Evolutionary conservation across 2,113 vertebrate genomes (phyloP), one percentile per base, ranked within the genome.

Genomic region (Axis porcinus): DNA sequence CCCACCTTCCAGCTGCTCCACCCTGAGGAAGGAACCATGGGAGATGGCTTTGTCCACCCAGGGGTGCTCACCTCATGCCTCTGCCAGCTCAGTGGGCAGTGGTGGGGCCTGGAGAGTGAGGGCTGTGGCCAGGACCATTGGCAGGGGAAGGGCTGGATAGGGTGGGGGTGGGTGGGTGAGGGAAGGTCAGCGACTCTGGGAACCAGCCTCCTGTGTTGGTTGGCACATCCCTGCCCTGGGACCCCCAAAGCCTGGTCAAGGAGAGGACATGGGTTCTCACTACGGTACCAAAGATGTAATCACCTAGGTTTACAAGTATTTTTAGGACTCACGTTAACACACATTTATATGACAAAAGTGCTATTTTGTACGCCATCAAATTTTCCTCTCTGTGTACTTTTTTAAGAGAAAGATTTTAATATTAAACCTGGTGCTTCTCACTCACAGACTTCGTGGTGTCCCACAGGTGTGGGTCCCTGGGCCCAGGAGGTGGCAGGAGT

Each of bases 251-350:
- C 36, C 43, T 40, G 64, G 30, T 19, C 14, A 30, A 67, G 60
- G 21, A 55, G 50, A 25, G 10, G 10, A 96, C 90, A 89, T 74
- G 93, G 85, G 43, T 70, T 94, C 54, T 93, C 91, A 98, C 91
- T 97, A 98, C 94, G 98, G 99, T 99, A 99, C 99, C 99, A 99
- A 99, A 99, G 98, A 99, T 97, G 96, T 98, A 97, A 96, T 98
- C 98, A 97, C 97, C 94, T 99, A 98, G 98, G 98, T 99, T 99
- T 99, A 99, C 98, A 98, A 97, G 91, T 97, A 98, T 98, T 97
- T 98, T 97, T 99, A 99, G 98, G 94, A 97, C 97, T 99, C 98
- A 97, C 98, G 64, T 96, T 99, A 98, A 98, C 97, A 98, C 98
- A 97, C 98, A 98, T 98, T 98, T 99, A 99, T 98, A 99, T 96